Conservation (phyloP, 2,888 invertebrate genomes). For the Suillia variegata region DNA sequence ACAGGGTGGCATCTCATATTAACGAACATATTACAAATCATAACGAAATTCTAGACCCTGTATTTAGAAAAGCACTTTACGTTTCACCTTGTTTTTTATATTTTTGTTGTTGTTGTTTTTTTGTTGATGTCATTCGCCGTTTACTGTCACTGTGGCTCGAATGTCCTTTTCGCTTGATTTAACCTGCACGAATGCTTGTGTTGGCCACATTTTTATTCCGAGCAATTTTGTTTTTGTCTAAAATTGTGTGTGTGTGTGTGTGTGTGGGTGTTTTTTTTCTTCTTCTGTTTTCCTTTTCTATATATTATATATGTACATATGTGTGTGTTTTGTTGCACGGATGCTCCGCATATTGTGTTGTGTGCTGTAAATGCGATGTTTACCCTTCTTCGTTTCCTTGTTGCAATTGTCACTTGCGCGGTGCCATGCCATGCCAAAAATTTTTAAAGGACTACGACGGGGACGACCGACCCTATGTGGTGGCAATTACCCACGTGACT, state of each 20-base stretch:
- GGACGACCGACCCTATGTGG: constrained; percentile 30
- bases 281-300: too few species aligned
- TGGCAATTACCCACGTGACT: constrained; percentile 37
- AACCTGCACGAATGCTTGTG: background rate
- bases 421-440: background rate
- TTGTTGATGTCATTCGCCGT: background rate
- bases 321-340: background rate
- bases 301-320: too few species aligned
- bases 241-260: background rate
- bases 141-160: background rate
- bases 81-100: too few species aligned
- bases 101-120: background rate
- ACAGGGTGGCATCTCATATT: too few species aligned
- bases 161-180: background rate
- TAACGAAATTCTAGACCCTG: too few species aligned
- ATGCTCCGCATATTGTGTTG: background rate
- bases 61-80: too few species aligned
- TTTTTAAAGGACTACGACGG: too few species aligned
- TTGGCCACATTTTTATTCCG: background rate
- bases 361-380: background rate
- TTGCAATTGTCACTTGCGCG: constrained; percentile 1
- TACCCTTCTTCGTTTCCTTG: background rate
- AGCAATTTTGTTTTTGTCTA: background rate
- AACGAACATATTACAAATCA: too few species aligned
- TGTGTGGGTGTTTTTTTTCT: too few species aligned